Conservation (phyloP, 2,888 invertebrate species). For the Chrysina gloriosa region DNA sequence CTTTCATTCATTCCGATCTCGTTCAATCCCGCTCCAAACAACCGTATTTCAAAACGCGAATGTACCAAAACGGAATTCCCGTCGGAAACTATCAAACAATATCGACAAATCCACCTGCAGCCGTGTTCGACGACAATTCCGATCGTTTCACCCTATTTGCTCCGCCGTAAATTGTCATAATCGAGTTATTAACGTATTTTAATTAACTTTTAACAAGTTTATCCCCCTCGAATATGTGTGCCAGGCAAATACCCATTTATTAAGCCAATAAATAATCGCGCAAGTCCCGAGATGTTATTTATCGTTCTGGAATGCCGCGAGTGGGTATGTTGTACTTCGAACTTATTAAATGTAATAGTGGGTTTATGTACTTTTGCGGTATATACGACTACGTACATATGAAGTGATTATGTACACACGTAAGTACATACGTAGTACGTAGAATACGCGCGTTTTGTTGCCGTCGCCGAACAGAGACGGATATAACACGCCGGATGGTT, state of each 20-base stretch:
- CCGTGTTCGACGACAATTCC: too few species aligned
- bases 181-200: slow-evolving; percentile 4
- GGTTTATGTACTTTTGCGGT: neutral
- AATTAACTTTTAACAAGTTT: slow-evolving; percentile 18
- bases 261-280: slow-evolving; percentile 30
- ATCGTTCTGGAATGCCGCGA: slow-evolving; percentile 25
- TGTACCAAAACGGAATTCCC: too few species aligned
- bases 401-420: slow-evolving; percentile 6
- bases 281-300: slow-evolving; percentile 21
- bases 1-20: too few species aligned
- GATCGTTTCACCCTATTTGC: too few species aligned
- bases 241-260: slow-evolving; percentile 20
- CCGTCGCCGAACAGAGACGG: neutral
- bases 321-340: slow-evolving; percentile 12
- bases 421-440: neutral
- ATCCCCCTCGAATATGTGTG: neutral
- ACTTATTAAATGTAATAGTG: slow-evolving; percentile 7
- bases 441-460: neutral
- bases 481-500: too few species aligned
- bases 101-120: too few species aligned
- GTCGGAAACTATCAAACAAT: too few species aligned
- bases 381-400: neutral
- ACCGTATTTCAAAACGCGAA: too few species aligned
- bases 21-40: too few species aligned
- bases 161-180: too few species aligned